Base-by-base conservation (phyloP, 2,888 invertebrate genomes). In the Chloroclystis v-ata region DNA sequence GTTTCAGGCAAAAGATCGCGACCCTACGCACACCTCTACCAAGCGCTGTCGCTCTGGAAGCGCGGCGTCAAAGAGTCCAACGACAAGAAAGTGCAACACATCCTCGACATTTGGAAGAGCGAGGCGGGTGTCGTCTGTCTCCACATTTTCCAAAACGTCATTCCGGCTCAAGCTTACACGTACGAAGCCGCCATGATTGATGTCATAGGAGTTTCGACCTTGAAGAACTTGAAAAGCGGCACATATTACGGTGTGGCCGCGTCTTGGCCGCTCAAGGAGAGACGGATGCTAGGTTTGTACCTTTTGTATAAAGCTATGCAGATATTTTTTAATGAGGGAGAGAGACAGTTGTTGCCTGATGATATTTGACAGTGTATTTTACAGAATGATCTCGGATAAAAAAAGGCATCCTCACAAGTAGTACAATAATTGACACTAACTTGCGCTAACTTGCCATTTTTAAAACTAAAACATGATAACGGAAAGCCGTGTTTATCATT, bases 101-200 rank as follows among this genome's bases (percentile, higher is more conserved):
- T 99, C 49, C 73, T 96, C 8, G 92, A 95, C 62, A 95, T 99
- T 54, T 99, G 98, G 98, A 88, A 90, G 0, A 89, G 90, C 56
- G 92, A 92, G 43, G 85, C 90, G 9, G 98, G 98, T 0, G 97
- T 99, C 0, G 91, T 98, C 0, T 97, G 97, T 47, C 84, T 98
- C 1, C 96, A 96, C 63, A 90, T 97, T 33, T 98, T 97, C 73
- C 96, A 96, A 65, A 97, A 97, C 75, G 92, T 94, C 1, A 93
- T 96, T 38, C 94, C 97, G 0, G 95, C 93, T 0, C 99, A 99
- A 75, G 98, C 99, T 0, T 96, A 94, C 60, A 97, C 97, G 0
- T 89, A 98, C 54, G 99, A 99, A 78, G 98, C 98, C 0, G 92
- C 95, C 7, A 97, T 99, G 91, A 97, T 99, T 10, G 95, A 96